A percentile compares a stretch with the other conserved stretches of the same genome.
Evolutionary conservation across 2,797 vertebrate genomes (phyloP).

Genomic region (Prunella strophiata): DNA sequence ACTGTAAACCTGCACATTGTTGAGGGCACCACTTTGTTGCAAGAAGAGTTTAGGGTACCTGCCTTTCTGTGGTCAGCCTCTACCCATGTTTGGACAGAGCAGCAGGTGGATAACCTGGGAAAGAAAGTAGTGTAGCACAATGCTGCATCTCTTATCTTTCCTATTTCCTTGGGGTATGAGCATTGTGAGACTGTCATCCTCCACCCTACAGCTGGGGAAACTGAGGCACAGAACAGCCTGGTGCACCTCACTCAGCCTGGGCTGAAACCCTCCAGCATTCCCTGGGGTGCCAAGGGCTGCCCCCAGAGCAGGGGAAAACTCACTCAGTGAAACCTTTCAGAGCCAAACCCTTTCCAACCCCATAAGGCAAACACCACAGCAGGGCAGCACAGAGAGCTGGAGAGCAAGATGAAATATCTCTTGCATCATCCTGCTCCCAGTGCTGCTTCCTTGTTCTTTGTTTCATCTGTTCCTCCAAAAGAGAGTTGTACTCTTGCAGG

Average conservation of each 20-base stretch:
- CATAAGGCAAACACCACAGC: neutral
- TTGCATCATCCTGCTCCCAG: neutral
- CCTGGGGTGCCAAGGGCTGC: neutral
- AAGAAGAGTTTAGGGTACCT: neutral
- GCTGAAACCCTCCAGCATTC: neutral
- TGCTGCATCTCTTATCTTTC: neutral
- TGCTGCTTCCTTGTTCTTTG: slow-evolving; percentile 1
- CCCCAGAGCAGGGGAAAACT: fast-evolving
- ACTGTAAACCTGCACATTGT: neutral
- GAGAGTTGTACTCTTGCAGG: neutral
- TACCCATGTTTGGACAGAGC: fast-evolving
- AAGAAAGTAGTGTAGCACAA: neutral
- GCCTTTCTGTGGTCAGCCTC: neutral
- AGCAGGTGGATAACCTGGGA: too few relatives aligned
- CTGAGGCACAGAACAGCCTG: neutral
- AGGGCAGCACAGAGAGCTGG: neutral
- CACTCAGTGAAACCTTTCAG: neutral
- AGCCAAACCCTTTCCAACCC: neutral
- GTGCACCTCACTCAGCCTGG: neutral
- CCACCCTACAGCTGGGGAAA: neutral
- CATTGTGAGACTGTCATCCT: neutral
- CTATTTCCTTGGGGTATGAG: neutral
- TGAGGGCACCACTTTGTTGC: neutral
- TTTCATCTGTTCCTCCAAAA: neutral
- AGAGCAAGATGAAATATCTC: neutral